These are phyloP conservation scores for Mechanitis messenoides DNA, from an alignment of 2,888 invertebrate species.

Conservation along the genomic window DNA sequence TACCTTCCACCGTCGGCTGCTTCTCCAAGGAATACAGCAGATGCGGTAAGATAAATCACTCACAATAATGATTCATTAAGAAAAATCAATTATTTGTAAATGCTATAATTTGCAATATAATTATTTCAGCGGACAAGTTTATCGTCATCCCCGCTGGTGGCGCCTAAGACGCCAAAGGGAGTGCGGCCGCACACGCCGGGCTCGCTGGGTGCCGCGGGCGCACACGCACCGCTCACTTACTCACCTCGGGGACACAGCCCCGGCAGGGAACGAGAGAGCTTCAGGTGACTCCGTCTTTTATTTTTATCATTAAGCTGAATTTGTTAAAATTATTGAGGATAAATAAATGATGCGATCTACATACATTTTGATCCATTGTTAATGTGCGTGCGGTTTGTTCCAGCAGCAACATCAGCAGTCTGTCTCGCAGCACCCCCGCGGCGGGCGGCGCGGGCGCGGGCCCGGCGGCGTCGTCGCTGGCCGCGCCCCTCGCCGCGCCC, in stretches of 20 bases:
- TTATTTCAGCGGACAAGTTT: constrained; percentile 62
- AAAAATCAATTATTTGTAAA: too few species aligned
- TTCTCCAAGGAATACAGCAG: constrained; percentile 79
- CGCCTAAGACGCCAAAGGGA: constrained; percentile 70
- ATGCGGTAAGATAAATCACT: constrained; percentile 52
- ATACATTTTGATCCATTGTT: background rate
- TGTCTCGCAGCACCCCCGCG: constrained; percentile 82
- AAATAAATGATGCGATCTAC: background rate
- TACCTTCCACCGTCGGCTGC: constrained; percentile 81
- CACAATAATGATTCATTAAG: too few species aligned
- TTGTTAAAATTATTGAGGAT: too few species aligned
- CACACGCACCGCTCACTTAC: constrained; percentile 74
- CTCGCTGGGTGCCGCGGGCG: constrained; percentile 61
- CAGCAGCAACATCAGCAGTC: constrained; percentile 89
- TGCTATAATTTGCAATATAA: background rate
- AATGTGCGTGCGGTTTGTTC: constrained; percentile 22
- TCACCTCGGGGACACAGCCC: constrained; percentile 88
- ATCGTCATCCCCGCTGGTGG: constrained; percentile 70
- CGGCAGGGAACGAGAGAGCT: constrained; percentile 88
- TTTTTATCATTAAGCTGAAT: background rate
- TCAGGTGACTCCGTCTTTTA: constrained; percentile 77
- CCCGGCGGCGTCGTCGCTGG: constrained; percentile 40
- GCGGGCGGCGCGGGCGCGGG: constrained; percentile 59
- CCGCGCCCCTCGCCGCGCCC: constrained; percentile 47
- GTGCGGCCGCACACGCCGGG: constrained; percentile 69